Base-by-base conservation (phyloP, 2,797 vertebrate species). In the Bovichtus variegatus region DNA sequence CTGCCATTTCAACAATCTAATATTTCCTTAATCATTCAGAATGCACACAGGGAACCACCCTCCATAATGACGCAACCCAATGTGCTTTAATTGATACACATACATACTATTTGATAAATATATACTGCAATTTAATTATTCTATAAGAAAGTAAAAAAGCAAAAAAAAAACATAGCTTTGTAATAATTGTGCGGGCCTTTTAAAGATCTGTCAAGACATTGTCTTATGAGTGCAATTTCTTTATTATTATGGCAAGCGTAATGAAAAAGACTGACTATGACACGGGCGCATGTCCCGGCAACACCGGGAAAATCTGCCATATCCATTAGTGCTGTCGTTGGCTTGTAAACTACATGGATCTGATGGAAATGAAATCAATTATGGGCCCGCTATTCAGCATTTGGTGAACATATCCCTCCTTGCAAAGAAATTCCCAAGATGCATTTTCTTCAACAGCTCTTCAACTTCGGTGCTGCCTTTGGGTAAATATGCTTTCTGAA, bases 351-450 rank as follows among this genome's bases (percentile, higher is more conserved):
- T 29, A 21, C 63, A 57, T 50, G 69, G 10, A 12, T 81, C 71
- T 67, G 41, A 47, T 21, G 21, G 62, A 75, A 66, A 74, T 53
- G 78, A 74, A 87, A 87, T 87, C 80, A 78, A 80, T 86, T 43
- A 44, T 9, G 11, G n/a, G 25, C 34, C n/a, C n/a, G 34, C 34
- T 31, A 34, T 31, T 1, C 7, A 34, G 31, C 34, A 31, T 34
- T n/a, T n/a, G n/a, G n/a, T n/a, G n/a, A n/a, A n/a, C n/a, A n/a
- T n/a, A 31, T 34, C 34, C 31, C 31, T 34, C n/a, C n/a, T 31
- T 64, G 36, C 15, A 27, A 62, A 57, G 6, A 69, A 78, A 23
- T 16, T 61, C 53, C 71, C 29, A 61, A n/a, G 41, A 41, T 70
- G 44, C 50, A 62, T 40, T n/a, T 50, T 5, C 34, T 53, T 46